Evolutionary conservation across 2,888 invertebrate genomes (phyloP).

Genomic region (Folsomia manolachei): DNA sequence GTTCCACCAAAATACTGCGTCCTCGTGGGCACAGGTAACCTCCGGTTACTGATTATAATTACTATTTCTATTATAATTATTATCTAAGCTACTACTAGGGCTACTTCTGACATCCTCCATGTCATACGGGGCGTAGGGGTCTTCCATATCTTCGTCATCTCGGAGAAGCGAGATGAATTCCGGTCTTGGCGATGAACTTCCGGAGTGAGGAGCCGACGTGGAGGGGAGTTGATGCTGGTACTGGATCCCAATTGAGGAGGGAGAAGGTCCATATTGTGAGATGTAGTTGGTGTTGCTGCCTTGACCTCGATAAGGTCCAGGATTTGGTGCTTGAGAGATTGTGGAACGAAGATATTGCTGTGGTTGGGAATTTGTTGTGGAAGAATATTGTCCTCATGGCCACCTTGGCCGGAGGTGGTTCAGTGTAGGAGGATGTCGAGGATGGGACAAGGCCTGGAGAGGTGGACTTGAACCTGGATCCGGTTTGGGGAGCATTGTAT

Average conservation of each 20-base stretch:
- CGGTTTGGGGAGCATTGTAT: not conserved
- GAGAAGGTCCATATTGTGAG: not conserved
- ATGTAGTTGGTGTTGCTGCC: not conserved
- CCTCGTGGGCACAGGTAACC: conserved; percentile 2
- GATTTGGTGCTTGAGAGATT: not conserved
- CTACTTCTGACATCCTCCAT: not conserved
- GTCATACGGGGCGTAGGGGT: not conserved
- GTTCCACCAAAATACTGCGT: not conserved
- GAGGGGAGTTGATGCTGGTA: conserved; percentile 16
- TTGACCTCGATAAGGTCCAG: not conserved
- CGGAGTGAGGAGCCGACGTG: conserved; percentile 18
- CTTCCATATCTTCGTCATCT: conserved; percentile 34
- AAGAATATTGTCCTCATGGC: not conserved
- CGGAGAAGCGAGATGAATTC: conserved; percentile 40
- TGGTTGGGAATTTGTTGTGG: not conserved
- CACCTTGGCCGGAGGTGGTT: not conserved
- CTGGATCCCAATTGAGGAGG: not conserved
- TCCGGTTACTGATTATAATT: not conserved
- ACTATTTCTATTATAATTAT: not conserved
- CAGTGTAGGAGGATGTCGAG: not conserved
- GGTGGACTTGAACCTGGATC: not conserved
- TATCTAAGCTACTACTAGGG: not conserved
- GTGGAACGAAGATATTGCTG: conserved; percentile 6
- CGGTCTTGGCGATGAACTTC: conserved; percentile 20
- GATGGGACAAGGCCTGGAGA: not conserved